Percentiles rank a stretch among this genome's conserved stretches.
Evolutionary conservation across 2,888 invertebrate species (phyloP).

Genomic region (Lobophora halterata): DNA sequence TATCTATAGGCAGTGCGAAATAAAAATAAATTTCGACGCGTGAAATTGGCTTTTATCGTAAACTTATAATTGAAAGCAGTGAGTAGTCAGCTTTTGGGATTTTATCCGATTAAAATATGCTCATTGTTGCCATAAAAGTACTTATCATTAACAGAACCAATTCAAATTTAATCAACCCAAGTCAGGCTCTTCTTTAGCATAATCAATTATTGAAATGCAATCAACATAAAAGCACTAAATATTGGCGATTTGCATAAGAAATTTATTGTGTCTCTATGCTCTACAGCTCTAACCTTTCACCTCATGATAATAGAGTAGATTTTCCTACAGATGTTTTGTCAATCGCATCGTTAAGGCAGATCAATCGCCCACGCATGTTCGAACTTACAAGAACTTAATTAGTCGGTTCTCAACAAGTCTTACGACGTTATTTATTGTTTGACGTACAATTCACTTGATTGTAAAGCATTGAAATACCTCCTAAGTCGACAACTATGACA

Average conservation of each 20-base stretch:
- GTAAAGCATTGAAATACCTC: constrained; percentile 52
- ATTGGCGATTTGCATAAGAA: constrained; percentile 57
- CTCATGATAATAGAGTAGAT: constrained; percentile 35
- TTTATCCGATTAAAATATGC: constrained; percentile 20
- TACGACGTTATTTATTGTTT: constrained; percentile 67
- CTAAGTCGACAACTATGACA: constrained; percentile 40
- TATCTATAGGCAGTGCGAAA: too few relatives aligned
- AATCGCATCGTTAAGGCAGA: constrained; percentile 51
- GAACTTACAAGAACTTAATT: constrained; percentile 75
- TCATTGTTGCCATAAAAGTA: constrained; percentile 22
- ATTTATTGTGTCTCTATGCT: constrained; percentile 34
- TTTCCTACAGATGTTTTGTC: constrained; percentile 31
- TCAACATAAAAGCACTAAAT: constrained; percentile 51
- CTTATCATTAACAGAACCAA: constrained; percentile 14
- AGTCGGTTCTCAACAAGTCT: constrained; percentile 64
- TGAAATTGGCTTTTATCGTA: not conserved
- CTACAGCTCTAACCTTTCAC: constrained; percentile 27
- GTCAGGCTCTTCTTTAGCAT: constrained; percentile 55
- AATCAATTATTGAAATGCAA: constrained; percentile 68
- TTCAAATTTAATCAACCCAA: constrained; percentile 36
- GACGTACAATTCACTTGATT: constrained; percentile 63
- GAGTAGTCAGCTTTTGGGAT: constrained; percentile 8
- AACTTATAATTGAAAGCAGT: constrained; percentile 5
- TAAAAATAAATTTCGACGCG: too few relatives aligned
- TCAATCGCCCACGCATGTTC: constrained; percentile 59